A percentile compares a stretch with the other conserved stretches of the same genome.
These are phyloP conservation scores for Pachliopta kotzebuea DNA, from an alignment of 2,888 invertebrate species.

Conservation along the genomic window DNA sequence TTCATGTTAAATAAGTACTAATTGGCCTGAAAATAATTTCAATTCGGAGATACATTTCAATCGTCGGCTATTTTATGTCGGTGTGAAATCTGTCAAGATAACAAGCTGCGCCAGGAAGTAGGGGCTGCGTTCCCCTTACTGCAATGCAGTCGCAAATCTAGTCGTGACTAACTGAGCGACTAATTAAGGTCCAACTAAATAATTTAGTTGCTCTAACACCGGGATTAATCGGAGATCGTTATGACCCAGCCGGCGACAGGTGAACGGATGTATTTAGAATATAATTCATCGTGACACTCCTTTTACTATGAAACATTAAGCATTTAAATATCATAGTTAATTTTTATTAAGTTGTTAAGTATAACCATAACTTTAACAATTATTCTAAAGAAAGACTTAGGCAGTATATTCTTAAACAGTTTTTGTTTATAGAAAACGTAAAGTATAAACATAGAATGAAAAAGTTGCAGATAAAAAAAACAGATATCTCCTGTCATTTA, in stretches of 20 bases:
- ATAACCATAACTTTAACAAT: no score
- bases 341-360: no score
- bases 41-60: not conserved
- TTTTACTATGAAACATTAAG: constrained; percentile 4
- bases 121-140: constrained; percentile 1
- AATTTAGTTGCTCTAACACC: constrained; percentile 22
- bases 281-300: constrained; percentile 23
- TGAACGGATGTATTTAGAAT: constrained; percentile 20
- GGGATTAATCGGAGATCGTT: constrained; percentile 26
- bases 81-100: constrained; percentile 25
- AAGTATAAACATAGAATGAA: no score
- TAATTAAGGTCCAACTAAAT: constrained; percentile 23
- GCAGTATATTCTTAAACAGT: no score
- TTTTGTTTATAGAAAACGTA: no score
- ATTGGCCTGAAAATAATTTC: constrained; percentile 1
- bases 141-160: constrained; percentile 7
- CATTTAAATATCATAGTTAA: no score
- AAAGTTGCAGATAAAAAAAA: no score
- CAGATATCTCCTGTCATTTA: no score
- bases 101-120: constrained; percentile 17
- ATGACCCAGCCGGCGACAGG: constrained; percentile 20
- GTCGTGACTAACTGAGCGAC: constrained; percentile 24
- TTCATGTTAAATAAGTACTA: not conserved
- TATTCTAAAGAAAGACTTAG: no score
- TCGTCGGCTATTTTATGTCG: constrained; percentile 2